Conservation (phyloP, 1,140 invertebrate genomes). For the Chrysopa pallens region DNA sequence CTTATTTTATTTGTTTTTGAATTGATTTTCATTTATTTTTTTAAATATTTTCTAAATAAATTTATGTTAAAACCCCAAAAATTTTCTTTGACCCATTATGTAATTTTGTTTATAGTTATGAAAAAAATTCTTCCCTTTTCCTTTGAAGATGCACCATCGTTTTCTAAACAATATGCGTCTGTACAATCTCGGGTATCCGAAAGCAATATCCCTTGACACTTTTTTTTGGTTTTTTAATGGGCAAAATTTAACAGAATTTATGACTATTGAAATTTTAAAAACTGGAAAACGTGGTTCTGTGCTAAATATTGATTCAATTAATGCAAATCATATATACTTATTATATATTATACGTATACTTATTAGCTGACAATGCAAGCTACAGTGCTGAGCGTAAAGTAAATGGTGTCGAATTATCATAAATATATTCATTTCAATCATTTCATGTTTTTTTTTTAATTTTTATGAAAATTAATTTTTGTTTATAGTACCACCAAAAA, state of each 20-base stretch:
- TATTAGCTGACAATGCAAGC: slow-evolving; percentile 42
- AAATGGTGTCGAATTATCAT: slow-evolving; percentile 30
- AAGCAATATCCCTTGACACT: slow-evolving; percentile 31
- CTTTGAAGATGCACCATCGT: slow-evolving; percentile 34
- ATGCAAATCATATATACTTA: slow-evolving; percentile 12
- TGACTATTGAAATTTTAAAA: slow-evolving; percentile 15
- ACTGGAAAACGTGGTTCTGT: slow-evolving; percentile 2
- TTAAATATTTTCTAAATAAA: too few species aligned
- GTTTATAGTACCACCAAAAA: slow-evolving; percentile 38
- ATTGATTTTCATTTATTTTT: too few species aligned
- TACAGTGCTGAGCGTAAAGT: slow-evolving; percentile 41
- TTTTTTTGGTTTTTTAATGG: slow-evolving; percentile 28
- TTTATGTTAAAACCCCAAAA: too few species aligned
- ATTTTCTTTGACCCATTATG: too few species aligned
- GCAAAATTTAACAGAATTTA: slow-evolving; percentile 17
- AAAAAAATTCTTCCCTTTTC: slow-evolving; percentile 50
- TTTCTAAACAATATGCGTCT: slow-evolving; percentile 21
- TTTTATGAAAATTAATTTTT: background rate
- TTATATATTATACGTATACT: too few species aligned
- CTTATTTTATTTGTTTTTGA: too few species aligned
- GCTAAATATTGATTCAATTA: slow-evolving; percentile 9
- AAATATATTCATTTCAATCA: background rate
- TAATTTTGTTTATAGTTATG: slow-evolving; percentile 24
- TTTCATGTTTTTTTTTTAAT: background rate
- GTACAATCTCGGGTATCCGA: slow-evolving; percentile 33